Percentiles rank a stretch among this genome's conserved stretches.
phyloP scores from a whole-genome alignment of 2,113 vertebrate species.

The Dromiciops gliroides region DNA sequence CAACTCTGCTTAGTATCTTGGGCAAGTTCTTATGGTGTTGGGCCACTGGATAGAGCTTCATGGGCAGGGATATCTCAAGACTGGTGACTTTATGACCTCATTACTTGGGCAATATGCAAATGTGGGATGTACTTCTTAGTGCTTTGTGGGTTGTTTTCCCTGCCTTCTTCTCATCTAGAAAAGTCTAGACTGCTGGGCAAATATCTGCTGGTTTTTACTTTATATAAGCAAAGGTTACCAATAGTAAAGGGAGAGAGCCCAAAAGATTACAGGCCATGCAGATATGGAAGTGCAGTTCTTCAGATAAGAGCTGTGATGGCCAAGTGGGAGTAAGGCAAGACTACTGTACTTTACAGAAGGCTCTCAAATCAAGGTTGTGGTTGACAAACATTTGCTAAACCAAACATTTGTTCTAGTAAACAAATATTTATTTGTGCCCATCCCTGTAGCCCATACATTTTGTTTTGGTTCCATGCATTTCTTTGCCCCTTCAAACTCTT shows the following conservation, averaged over 20 bases:
- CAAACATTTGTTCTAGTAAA: neutral
- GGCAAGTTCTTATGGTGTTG: neutral
- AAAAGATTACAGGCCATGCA: neutral
- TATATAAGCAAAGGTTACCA: neutral
- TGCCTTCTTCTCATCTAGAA: neutral
- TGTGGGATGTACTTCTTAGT: neutral
- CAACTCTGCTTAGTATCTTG: neutral
- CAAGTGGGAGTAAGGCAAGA: neutral
- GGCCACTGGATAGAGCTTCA: neutral
- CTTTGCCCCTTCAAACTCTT: neutral
- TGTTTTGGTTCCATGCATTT: neutral
- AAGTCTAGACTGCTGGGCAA: neutral
- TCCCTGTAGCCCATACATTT: fast-evolving
- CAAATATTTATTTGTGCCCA: neutral
- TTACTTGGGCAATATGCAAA: neutral
- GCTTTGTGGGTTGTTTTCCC: neutral
- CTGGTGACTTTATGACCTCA: neutral
- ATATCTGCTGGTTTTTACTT: neutral
- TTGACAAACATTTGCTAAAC: neutral
- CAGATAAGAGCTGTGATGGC: neutral
- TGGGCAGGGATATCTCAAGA: neutral
- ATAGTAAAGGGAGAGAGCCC: neutral
- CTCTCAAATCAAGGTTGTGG: neutral
- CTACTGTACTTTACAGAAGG: neutral
- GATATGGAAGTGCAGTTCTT: neutral